phyloP scores from a whole-genome alignment of 2,113 vertebrate genomes.

The Artemisiospiza belli region DNA sequence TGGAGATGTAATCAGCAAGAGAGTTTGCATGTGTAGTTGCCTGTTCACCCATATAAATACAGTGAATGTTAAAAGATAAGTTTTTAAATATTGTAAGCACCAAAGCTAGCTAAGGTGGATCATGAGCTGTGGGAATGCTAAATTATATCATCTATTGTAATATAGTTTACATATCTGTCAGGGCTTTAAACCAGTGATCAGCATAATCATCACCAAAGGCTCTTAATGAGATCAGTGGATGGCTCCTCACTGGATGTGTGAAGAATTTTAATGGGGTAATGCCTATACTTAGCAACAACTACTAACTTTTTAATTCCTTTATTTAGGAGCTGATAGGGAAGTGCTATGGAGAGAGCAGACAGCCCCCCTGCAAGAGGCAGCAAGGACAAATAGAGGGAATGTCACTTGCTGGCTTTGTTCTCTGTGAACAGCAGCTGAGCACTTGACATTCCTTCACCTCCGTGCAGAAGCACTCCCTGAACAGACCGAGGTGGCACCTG shows the following conservation, averaged over 20 bases:
- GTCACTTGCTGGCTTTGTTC: neutral
- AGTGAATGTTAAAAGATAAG: neutral
- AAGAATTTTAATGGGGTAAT: constrained; percentile 9
- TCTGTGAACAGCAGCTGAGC: neutral
- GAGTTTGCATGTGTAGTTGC: constrained; percentile 10
- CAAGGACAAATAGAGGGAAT: neutral
- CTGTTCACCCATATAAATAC: neutral
- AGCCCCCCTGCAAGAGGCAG: neutral
- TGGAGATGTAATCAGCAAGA: constrained; percentile 21
- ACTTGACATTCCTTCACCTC: neutral
- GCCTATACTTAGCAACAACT: neutral
- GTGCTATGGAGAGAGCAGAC: neutral
- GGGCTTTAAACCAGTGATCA: neutral
- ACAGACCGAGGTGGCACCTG: neutral
- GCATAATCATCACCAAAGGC: neutral
- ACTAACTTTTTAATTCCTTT: neutral
- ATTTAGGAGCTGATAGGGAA: neutral
- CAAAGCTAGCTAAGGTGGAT: neutral
- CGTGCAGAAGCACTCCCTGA: neutral
- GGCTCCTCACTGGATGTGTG: neutral
- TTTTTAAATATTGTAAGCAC: neutral
- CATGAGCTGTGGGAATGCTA: neutral
- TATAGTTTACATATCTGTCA: neutral
- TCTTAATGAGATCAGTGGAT: constrained; percentile 13
- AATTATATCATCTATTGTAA: neutral